These are phyloP conservation scores for Gibbula magus DNA, from an alignment of 2,888 invertebrate species.

Conservation along the genomic window DNA sequence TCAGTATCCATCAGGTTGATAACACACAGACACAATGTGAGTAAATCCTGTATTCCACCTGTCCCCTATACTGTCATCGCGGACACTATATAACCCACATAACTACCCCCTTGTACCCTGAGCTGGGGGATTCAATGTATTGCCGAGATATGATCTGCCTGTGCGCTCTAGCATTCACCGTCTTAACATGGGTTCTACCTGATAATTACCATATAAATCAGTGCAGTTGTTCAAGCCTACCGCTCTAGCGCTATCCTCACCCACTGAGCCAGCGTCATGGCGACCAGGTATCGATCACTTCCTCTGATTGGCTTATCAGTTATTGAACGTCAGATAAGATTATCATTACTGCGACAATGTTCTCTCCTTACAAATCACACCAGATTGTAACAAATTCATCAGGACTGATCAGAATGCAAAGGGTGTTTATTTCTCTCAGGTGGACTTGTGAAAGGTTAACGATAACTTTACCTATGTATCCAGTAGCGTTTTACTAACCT, in stretches of 20 bases:
- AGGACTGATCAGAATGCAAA: not conserved
- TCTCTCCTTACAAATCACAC: constrained; percentile 8
- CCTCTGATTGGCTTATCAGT: constrained; percentile 20
- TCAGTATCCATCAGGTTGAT: not conserved
- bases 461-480: not conserved
- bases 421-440: not conserved
- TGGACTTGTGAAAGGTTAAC: not conserved
- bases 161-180: not conserved
- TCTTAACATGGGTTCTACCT: not conserved
- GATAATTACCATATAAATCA: constrained; percentile 19
- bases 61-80: not conserved
- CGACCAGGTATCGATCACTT: constrained; percentile 12
- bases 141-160: not conserved
- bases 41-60: not conserved
- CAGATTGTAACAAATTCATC: not conserved
- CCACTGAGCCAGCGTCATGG: not conserved
- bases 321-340: constrained; percentile 22
- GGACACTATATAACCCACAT: too few relatives aligned
- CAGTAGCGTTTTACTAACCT: not conserved
- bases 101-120: too few relatives aligned
- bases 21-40: not conserved
- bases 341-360: constrained; percentile 15
- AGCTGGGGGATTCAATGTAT: not conserved
- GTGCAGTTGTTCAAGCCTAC: not conserved
- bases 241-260: constrained; percentile 3